Evolutionary conservation across 1,140 invertebrate genomes (phyloP).

Genomic region (Habropoda laboriosa): DNA sequence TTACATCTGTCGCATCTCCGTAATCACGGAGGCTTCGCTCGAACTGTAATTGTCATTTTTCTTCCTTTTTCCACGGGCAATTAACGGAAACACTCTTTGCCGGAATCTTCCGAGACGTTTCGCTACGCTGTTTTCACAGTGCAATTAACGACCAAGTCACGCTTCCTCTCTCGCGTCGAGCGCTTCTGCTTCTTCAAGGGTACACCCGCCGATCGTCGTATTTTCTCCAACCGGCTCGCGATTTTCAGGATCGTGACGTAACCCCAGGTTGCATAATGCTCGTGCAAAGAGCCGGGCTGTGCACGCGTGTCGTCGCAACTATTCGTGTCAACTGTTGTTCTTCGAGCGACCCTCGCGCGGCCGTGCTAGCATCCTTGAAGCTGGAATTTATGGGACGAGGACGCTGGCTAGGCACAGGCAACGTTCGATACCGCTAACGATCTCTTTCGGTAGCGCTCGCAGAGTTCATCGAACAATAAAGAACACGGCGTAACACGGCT

Average conservation of each 20-base stretch:
- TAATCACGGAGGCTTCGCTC: too few species aligned
- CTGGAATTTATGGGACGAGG: constrained; percentile 75
- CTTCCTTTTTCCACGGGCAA: too few species aligned
- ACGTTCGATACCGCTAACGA: constrained; percentile 36
- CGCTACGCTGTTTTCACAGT: too few species aligned
- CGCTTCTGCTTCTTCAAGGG: too few species aligned
- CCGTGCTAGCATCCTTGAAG: constrained; percentile 65
- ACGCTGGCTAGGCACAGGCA: constrained; percentile 30
- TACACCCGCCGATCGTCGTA: too few species aligned
- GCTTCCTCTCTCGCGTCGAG: too few species aligned
- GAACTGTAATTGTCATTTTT: too few species aligned
- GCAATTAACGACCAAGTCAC: too few species aligned
- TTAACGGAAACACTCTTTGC: too few species aligned
- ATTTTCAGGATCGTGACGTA: constrained; percentile 61
- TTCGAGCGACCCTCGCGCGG: constrained; percentile 56
- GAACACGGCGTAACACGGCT: too few species aligned
- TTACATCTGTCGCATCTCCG: too few species aligned
- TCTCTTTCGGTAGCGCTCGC: constrained; percentile 39
- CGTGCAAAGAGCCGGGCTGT: constrained; percentile 45
- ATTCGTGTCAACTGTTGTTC: constrained; percentile 74
- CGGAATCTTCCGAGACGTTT: too few species aligned
- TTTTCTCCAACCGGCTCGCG: neutral
- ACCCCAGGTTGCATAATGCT: constrained; percentile 65
- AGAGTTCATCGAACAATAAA: constrained; percentile 31
- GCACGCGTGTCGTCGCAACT: constrained; percentile 47